A percentile compares a stretch with the other conserved stretches of the same genome.
Evolutionary conservation across 2,797 vertebrate genomes (phyloP).

Genomic region (Valencia hispanica): DNA sequence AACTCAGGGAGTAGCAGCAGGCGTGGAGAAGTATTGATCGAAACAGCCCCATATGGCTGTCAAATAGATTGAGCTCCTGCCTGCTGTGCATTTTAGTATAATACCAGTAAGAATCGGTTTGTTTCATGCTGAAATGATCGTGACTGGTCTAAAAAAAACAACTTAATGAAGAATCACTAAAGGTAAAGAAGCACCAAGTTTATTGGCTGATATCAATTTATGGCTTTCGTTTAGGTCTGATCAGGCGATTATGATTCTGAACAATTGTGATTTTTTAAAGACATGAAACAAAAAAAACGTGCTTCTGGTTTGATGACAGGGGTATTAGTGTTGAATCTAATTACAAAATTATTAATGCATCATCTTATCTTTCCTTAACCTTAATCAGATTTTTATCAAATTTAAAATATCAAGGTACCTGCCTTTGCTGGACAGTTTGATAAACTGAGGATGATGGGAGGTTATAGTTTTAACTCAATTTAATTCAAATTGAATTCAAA

Average conservation of each 20-base stretch:
- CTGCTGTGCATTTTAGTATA: not conserved
- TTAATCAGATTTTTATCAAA: too few relatives aligned
- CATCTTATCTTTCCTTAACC: too few relatives aligned
- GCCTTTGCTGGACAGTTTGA: too few relatives aligned
- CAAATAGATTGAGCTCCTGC: not conserved
- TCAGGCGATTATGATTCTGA: not conserved
- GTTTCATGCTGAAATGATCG: not conserved
- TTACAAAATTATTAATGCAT: not conserved
- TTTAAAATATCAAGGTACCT: too few relatives aligned
- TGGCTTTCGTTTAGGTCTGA: not conserved
- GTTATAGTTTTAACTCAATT: too few relatives aligned
- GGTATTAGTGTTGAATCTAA: not conserved
- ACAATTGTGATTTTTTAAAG: not conserved
- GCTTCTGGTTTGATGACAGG: not conserved
- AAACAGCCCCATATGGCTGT: conserved; percentile 27
- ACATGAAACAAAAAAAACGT: not conserved
- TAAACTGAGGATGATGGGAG: too few relatives aligned
- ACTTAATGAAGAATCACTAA: not conserved
- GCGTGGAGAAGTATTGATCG: conserved; percentile 22
- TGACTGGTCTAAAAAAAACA: not conserved
- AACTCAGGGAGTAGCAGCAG: conserved; percentile 17
- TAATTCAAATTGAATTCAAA: too few relatives aligned
- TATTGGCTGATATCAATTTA: not conserved
- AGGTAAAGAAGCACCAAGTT: not conserved
- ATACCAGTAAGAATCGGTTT: not conserved